Evolutionary conservation across 2,888 invertebrate species (phyloP), one percentile per base, ranked within the genome.

Genomic region (Bellardia pandia): DNA sequence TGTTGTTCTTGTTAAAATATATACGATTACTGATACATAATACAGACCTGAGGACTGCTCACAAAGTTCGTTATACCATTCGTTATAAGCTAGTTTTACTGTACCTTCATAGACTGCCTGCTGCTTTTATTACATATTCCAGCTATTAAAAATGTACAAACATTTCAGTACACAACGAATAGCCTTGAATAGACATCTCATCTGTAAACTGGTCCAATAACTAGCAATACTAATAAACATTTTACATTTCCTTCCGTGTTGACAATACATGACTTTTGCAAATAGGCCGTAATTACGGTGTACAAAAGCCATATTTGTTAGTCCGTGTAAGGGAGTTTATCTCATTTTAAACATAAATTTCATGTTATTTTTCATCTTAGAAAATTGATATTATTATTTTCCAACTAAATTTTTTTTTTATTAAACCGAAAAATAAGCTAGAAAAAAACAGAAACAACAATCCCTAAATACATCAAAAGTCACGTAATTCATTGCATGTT

Each of bases 401-500:
- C 14, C 33, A 16, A 30, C 30, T 42, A 51, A 2, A 45, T 45
- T 79, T 77, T 56, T 76, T 45, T 42, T 60, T 82, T 9, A 42
- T 71, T 23, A 16, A 64, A 71, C 64, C 71, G 71, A 74, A 74
- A 71, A 16, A 60, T 23, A 23, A 23, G 23, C 23, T 23, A 23
- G 23, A 23, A 23, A 23, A 23, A 23, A 23, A 23, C 23, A 68
- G 48, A 42, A 33, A 62, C 3, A 37, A 60, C n/a, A 71, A 45
- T 78, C 64, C 69, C n/a, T 37, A 69, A 86, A 83, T 74, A 86
- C 74, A 88, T 84, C 84, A 85, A 85, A 86, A 86, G 88, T 88
- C 88, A 88, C 88, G 88, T 88, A 86, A 85, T 88, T 85, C 76
- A 85, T 86, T 86, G 81, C 81, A 86, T 85, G 88, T 82, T 86